phyloP scores from a whole-genome alignment of 2,797 vertebrate genomes.

The Cygnus olor region DNA sequence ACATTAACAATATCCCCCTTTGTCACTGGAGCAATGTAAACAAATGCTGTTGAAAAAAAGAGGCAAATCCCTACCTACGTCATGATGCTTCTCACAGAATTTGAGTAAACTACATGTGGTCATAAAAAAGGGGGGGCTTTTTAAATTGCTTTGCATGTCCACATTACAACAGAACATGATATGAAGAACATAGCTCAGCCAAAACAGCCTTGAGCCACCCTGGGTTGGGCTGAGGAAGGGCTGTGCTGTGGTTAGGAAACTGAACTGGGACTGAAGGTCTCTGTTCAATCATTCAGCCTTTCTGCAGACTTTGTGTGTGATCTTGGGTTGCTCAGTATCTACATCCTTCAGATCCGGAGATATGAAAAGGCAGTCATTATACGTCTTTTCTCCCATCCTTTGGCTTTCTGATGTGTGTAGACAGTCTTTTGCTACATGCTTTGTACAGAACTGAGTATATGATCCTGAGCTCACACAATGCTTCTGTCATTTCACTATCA shows the following conservation, averaged over 20 bases:
- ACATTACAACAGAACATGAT: neutral
- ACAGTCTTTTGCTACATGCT: neutral
- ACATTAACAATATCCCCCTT: constrained; percentile 53
- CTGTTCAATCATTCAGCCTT: neutral
- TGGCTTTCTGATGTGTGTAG: neutral
- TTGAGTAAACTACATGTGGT: constrained; percentile 21
- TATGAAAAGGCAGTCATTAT: neutral
- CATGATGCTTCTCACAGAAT: constrained; percentile 6
- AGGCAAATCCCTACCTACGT: constrained; percentile 31
- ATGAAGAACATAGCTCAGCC: neutral
- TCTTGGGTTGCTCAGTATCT: neutral
- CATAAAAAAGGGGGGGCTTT: constrained; percentile 1
- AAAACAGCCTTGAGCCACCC: neutral
- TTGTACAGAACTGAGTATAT: neutral
- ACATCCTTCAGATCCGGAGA: neutral
- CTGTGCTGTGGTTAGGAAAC: neutral
- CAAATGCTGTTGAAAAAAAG: neutral
- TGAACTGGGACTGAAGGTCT: neutral
- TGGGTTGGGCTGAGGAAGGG: neutral
- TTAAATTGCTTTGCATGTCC: neutral
- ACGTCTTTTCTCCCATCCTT: neutral
- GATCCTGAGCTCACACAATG: neutral
- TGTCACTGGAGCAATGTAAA: constrained; percentile 32
- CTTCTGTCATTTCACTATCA: neutral
- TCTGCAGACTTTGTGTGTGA: neutral